Evolutionary conservation across 2,113 vertebrate species (phyloP), one percentile per base, ranked within the genome.

Genomic region (Solea solea): DNA sequence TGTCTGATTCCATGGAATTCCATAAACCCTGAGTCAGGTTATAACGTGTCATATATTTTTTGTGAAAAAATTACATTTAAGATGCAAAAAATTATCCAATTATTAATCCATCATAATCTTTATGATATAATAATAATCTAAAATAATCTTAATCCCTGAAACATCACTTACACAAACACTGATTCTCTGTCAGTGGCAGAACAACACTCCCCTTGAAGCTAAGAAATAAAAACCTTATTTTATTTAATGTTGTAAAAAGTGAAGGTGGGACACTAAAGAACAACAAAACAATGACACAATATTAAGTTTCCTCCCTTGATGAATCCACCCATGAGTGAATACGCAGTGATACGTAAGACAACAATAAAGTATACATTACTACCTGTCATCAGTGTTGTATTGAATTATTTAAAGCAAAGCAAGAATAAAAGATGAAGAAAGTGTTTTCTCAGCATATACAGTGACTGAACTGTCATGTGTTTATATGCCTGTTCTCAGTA

Each of bases 371-470:
- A 58, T 83, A 74, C 77, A 70, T 85, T 87, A 75, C 82, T 57
- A 27, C 39, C 48, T 57, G 12, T 73, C 74, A 39, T 11, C 50
- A 14, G 69, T 5, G 49, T 14, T 25, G 40, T 58, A 80, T 61
- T 72, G 67, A 78, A 44, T 56, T 6, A 68, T 63, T 52, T 13
- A 15, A 63, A 76, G 52, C 52, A 34, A 27, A 65, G 12, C 1
- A 15, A 63, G 25, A 62, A 77, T n/a, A 59, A 58, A 54, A 57
- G 56, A 39, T 28, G 15, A 21, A 28, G 0, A 11, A 12, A 15
- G 52, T 14, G 21, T 12, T 78, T 76, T 82, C 73, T 82, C 78
- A 80, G 73, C 50, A 64, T 74, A 81, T 83, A 85, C 46, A 74
- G 46, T 85, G 66, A 77, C 76, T 28, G 40, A 39, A 55, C 63